These are phyloP conservation scores for Biston stratarius DNA, from an alignment of 2,888 invertebrate species.

Conservation along the genomic window DNA sequence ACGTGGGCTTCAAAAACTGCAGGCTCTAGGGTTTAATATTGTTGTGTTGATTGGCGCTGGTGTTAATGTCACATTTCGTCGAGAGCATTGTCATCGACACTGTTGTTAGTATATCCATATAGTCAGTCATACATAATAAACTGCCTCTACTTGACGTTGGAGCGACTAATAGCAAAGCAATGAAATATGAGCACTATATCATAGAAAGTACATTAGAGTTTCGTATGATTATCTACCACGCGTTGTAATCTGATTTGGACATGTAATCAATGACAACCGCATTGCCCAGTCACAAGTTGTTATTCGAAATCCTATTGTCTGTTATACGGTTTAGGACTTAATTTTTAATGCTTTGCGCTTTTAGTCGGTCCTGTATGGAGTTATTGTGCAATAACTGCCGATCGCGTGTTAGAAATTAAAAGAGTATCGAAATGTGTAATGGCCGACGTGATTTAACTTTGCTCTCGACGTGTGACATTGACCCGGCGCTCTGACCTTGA, in stretches of 20 bases:
- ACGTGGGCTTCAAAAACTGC: slow-evolving; percentile 65
- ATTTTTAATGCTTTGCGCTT: neutral
- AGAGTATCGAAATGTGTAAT: slow-evolving; percentile 39
- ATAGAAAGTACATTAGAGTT: neutral
- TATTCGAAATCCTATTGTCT: neutral
- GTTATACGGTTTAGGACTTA: neutral
- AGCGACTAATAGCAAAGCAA: neutral
- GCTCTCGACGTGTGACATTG: slow-evolving; percentile 81
- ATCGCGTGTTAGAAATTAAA: neutral
- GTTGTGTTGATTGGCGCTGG: slow-evolving; percentile 56
- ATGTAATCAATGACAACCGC: neutral
- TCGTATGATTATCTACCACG: neutral
- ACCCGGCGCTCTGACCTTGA: slow-evolving; percentile 89
- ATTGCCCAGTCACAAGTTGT: neutral
- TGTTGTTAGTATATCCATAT: neutral
- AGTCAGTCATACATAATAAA: neutral
- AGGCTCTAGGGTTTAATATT: slow-evolving; percentile 44
- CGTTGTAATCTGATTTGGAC: neutral
- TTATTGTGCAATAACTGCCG: neutral
- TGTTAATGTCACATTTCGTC: slow-evolving; percentile 72
- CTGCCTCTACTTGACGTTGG: neutral
- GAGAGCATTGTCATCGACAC: slow-evolving; percentile 35
- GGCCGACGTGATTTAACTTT: slow-evolving; percentile 6
- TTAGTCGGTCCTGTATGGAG: neutral
- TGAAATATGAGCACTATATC: neutral